Conservation (phyloP, 2,888 invertebrate species). For the Plagodis pulveraria region DNA sequence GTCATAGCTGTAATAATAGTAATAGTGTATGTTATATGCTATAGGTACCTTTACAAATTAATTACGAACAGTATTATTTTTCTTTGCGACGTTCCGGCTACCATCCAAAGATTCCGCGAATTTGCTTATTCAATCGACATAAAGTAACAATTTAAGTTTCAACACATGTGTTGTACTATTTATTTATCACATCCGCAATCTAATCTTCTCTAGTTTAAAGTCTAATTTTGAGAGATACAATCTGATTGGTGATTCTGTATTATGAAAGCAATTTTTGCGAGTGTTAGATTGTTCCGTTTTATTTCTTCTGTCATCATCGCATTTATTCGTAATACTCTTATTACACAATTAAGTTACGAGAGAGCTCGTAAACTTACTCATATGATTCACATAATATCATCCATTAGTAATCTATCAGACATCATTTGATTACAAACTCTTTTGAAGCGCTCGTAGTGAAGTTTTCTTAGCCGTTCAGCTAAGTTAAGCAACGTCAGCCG, state of each 20-base stretch:
- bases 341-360: constrained; percentile 1
- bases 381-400: too few species aligned
- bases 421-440: too few species aligned
- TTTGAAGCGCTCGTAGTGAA: too few species aligned
- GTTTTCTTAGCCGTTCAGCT: too few species aligned
- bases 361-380: background rate
- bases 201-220: background rate
- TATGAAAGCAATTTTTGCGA: background rate
- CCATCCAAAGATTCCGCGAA: constrained; percentile 21
- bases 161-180: background rate
- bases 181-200: background rate
- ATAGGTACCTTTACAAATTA: too few species aligned
- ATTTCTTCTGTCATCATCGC: constrained; percentile 7
- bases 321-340: constrained; percentile 7
- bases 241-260: background rate
- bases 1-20: too few species aligned
- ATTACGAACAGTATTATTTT: too few species aligned
- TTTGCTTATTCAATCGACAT: background rate
- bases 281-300: constrained; percentile 6
- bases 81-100: too few species aligned
- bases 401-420: too few species aligned
- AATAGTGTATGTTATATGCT: too few species aligned
- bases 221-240: background rate
- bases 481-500: too few species aligned
- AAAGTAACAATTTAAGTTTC: background rate